Evolutionary conservation across 2,113 vertebrate genomes (phyloP).

Genomic region (Campylorhamphus procurvoides): DNA sequence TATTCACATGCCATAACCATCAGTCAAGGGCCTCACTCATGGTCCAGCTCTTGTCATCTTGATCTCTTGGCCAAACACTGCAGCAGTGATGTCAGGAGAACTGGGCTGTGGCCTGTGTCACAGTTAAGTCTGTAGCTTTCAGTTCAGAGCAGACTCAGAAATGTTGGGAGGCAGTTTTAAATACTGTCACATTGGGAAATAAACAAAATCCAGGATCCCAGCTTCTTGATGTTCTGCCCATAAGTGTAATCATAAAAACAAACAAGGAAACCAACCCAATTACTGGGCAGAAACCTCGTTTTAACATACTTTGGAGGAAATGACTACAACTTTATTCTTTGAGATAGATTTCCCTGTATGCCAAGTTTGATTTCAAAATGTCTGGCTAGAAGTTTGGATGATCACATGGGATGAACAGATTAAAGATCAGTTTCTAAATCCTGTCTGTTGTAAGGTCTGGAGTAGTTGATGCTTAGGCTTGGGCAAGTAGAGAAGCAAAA

Average conservation of each 20-base stretch:
- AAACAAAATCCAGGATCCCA: background rate
- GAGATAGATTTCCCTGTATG: background rate
- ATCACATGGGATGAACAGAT: background rate
- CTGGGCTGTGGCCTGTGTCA: background rate
- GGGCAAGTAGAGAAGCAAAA: background rate
- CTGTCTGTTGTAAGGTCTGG: background rate
- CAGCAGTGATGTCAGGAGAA: background rate
- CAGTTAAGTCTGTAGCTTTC: background rate
- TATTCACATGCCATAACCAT: background rate
- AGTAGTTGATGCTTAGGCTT: background rate
- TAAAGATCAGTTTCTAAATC: background rate
- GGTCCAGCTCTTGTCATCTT: background rate
- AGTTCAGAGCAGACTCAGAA: background rate
- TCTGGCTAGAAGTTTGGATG: background rate
- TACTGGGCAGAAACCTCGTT: background rate
- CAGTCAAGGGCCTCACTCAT: background rate
- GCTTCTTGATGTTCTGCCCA: background rate
- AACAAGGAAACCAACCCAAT: accelerated
- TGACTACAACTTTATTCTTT: background rate
- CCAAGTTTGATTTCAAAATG: background rate
- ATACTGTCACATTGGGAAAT: background rate
- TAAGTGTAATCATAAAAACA: background rate
- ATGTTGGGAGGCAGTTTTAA: background rate
- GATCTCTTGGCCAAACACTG: background rate
- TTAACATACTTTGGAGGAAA: background rate